Evolutionary conservation across 1,140 invertebrate genomes (phyloP).

Genomic region (Philopotamus ludificatus): DNA sequence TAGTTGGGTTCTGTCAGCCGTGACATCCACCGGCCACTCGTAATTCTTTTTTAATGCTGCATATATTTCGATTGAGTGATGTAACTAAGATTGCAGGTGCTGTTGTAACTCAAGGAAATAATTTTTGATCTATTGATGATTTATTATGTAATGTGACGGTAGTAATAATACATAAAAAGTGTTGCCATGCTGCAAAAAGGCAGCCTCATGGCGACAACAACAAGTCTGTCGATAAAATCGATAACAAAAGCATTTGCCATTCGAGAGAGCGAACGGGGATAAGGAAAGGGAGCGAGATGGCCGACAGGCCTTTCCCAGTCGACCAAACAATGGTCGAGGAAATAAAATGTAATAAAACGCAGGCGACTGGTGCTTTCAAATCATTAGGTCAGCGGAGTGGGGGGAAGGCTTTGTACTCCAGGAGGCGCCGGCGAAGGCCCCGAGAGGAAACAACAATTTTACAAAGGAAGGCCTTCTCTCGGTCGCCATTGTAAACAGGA

Average conservation of each 20-base stretch:
- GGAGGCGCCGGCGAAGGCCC: not conserved
- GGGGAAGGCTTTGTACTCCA: not conserved
- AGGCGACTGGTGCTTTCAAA: constrained; percentile 15
- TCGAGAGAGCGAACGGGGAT: constrained; percentile 3
- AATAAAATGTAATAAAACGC: constrained; percentile 25
- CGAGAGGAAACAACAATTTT: not conserved
- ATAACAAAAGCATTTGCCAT: constrained; percentile 17
- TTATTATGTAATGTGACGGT: too few relatives aligned
- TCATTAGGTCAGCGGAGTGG: not conserved
- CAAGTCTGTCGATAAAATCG: constrained; percentile 10
- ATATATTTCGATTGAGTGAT: too few relatives aligned
- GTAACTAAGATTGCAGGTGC: too few relatives aligned
- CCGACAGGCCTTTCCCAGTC: constrained; percentile 1
- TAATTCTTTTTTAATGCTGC: too few relatives aligned
- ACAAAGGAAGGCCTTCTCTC: too few relatives aligned
- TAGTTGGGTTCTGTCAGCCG: too few relatives aligned
- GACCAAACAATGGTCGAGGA: constrained; percentile 15
- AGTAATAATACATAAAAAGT: too few relatives aligned
- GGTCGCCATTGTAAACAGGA: too few relatives aligned
- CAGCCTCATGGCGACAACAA: not conserved
- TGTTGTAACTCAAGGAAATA: too few relatives aligned
- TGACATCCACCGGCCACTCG: too few relatives aligned
- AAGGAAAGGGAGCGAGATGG: not conserved
- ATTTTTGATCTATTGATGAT: too few relatives aligned
- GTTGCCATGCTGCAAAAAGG: too few relatives aligned